Base-by-base conservation (phyloP, 2,113 vertebrate genomes). In the Daubentonia madagascariensis region DNA sequence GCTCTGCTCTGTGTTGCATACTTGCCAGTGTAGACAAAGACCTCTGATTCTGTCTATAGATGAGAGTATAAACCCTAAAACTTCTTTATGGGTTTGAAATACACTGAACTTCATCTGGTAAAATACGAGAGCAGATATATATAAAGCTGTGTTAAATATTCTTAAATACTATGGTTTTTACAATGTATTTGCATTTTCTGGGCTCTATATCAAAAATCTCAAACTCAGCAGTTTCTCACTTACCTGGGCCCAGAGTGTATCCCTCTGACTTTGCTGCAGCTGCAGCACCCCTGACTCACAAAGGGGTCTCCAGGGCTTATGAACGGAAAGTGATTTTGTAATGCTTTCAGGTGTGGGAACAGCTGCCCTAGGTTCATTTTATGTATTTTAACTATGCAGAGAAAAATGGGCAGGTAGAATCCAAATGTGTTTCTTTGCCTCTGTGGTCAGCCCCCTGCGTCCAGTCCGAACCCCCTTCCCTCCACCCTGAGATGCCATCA, bases 231-330 rank as follows among this genome's bases (percentile, higher is more conserved):
- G 12, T 6, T 88, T 50, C n/a, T 43, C 30, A 20, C 6, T 6
- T 12, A 86, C 10, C 37, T 14, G 48, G 1, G 20, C 16, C 3
- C 6, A 54, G 30, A 16, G 40, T 20, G 40, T 40, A 65, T 13
- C 3, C 50, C 40, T 75, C 22, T 81, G 45, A 37, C 11, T 37
- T 10, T 16, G 17, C 40, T 37, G 5, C 6, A 5, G 32, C 78
- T 28, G 13, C 18, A 43, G 70, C 0, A 0, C 0, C 18, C 30
- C 59, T 2, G 0, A 3, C 37, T 28, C 2, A 1, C 16, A n/a
- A 45, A 43, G 0, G 0, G 20, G 2, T 43, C 18, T n/a, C 52
- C 61, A 59, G 67, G 40, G 30, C 23, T 16, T 0, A 13, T 28
- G 48, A 40, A 32, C 13, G 12, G 25, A 37, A 8, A 18, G 25